These are phyloP conservation scores for Aurelia aurita DNA, from an alignment of 30 jellyfish, hydroid and myxozoan genomes.

Conservation along the genomic window DNA sequence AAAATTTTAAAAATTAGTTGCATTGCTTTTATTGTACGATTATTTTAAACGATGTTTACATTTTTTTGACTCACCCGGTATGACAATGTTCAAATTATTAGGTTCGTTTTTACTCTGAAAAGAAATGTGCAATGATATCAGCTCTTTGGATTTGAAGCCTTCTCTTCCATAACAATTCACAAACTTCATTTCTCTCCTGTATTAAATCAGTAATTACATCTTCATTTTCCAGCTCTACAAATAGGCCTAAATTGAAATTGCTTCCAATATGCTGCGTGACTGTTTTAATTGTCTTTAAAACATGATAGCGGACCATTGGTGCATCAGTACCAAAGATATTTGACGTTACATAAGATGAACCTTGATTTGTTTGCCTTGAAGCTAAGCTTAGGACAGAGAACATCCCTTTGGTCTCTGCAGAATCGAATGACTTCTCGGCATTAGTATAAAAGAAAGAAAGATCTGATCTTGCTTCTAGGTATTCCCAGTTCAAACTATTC, in stretches of 20 bases:
- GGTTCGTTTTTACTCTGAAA: not conserved
- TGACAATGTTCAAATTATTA: not conserved
- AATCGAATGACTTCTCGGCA: not conserved
- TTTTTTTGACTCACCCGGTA: too few relatives aligned
- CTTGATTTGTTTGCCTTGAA: conserved; percentile 18
- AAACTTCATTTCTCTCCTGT: conserved; percentile 13
- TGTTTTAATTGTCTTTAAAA: conserved; percentile 16
- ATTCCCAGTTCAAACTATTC: conserved; percentile 15
- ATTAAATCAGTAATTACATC: not conserved
- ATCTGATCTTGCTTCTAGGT: conserved; percentile 33
- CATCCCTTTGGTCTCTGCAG: not conserved
- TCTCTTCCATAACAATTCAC: conserved; percentile 31
- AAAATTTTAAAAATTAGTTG: too few relatives aligned
- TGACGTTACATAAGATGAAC: not conserved
- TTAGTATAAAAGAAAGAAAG: conserved; percentile 6
- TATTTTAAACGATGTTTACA: too few relatives aligned
- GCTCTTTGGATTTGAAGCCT: conserved; percentile 31
- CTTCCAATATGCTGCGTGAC: conserved; percentile 15
- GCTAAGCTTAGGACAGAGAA: conserved; percentile 27
- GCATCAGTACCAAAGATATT: conserved; percentile 22
- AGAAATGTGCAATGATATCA: conserved; percentile 10
- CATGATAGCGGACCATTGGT: conserved; percentile 38
- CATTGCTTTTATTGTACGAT: too few relatives aligned
- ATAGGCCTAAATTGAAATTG: conserved; percentile 24
- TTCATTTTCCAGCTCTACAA: conserved; percentile 12